A percentile compares a stretch with the other conserved stretches of the same genome.
These are phyloP conservation scores for Channallabes apus DNA, from an alignment of 2,797 vertebrate species.

Conservation along the genomic window DNA sequence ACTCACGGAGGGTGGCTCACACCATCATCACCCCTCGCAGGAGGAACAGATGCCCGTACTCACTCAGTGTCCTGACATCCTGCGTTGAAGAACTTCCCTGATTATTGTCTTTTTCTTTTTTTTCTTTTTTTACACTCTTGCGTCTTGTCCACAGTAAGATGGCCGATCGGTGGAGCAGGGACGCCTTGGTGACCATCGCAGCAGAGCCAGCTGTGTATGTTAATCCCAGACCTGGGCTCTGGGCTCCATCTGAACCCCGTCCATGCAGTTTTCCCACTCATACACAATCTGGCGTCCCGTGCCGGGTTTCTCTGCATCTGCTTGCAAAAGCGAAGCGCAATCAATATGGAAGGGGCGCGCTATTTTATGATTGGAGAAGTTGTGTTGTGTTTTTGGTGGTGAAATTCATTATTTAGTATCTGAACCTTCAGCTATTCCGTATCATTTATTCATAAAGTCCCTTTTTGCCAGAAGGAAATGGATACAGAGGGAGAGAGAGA, in stretches of 20 bases:
- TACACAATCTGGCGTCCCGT: constrained; percentile 82
- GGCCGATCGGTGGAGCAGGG: constrained; percentile 57
- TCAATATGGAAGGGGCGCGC: constrained; percentile 99
- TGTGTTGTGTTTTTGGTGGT: constrained; percentile 99
- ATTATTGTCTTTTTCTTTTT: background rate
- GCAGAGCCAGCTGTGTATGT: constrained; percentile 23
- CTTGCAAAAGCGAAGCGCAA: constrained; percentile 99
- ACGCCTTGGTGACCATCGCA: constrained; percentile 46
- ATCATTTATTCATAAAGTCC: constrained; percentile 99
- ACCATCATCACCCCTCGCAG: constrained; percentile 60
- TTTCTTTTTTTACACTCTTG: constrained; percentile 17
- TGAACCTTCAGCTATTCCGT: constrained; percentile 99
- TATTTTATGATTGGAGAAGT: constrained; percentile 99
- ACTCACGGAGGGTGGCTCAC: constrained; percentile 42
- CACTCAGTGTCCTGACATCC: constrained; percentile 90
- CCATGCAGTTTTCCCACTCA: constrained; percentile 48
- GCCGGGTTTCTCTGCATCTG: constrained; percentile 94
- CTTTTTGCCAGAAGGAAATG: constrained; percentile 99
- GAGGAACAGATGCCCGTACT: constrained; percentile 95
- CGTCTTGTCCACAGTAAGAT: constrained; percentile 1
- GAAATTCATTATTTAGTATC: constrained; percentile 99
- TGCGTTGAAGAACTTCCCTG: constrained; percentile 84
- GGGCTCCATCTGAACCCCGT: constrained; percentile 16
- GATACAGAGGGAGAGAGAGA: constrained; percentile 91
- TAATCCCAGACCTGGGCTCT: constrained; percentile 33